Evolutionary conservation across 2,797 vertebrate genomes (phyloP), one percentile per base, ranked within the genome.

Genomic region (Fratercula arctica): DNA sequence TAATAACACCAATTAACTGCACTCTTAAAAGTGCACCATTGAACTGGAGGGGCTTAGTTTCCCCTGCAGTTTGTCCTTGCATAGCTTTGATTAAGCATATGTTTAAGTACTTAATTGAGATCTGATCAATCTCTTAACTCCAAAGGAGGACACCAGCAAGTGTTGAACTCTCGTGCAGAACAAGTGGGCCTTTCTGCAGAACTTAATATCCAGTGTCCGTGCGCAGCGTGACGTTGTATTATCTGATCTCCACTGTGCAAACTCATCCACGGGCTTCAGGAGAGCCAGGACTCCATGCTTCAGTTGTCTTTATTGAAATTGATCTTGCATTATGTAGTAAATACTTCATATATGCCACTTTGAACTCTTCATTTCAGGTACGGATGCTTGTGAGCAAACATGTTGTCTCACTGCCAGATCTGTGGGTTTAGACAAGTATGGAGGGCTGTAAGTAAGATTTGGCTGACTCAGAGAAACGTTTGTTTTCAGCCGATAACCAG

Each of bases 391-490:
- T 80, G 68, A 64, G 54, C 68, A 87, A 92, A 78, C 25, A 66
- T 29, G 75, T 56, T 95, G 86, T 95, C 54, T 83, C 57, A 26
- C 39, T 89, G 89, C 87, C 87, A 92, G 73, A 79, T 78, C 72
- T 92, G 69, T 90, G 79, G 56, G 67, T 95, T 93, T 61, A 86
- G 93, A 78, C 85, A 92, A 56, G 93, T 79, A 69, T 37, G 43
- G 23, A 72, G 53, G 28, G 78, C 43, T 81, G 51, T 84, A 78
- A 85, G 76, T 48, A 74, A 67, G 61, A 88, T 93, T 48, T 85
- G 69, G 21, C 46, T 93, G 94, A 91, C 81, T 95, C 82, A 91
- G 51, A 60, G 72, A 41, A 93, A 92, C 50, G 33, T 77, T 60
- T 64, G 14, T 80, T 93, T 81, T 85, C 54, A 73, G 63, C 76